Percentiles rank a stretch among this genome's conserved stretches.
Evolutionary conservation across 2,888 invertebrate species (phyloP).

Genomic region (Apodemia duryi): DNA sequence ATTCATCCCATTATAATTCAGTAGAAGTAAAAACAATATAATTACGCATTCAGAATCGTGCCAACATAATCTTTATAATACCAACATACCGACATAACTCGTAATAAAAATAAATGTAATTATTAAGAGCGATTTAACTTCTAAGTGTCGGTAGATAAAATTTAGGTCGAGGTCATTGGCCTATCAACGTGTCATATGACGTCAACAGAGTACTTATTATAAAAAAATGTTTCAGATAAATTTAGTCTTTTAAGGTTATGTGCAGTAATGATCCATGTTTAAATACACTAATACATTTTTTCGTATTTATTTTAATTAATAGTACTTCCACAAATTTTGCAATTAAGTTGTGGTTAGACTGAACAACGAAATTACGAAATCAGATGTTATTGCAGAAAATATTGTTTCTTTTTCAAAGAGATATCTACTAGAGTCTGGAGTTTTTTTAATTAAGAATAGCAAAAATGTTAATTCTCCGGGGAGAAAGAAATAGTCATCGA

Average conservation of each 20-base stretch:
- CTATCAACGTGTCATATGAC: constrained; percentile 26
- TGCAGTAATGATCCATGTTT: too few species aligned
- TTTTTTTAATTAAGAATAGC: too few species aligned
- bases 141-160: constrained; percentile 19
- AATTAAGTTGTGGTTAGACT: too few species aligned
- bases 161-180: constrained; percentile 32
- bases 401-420: too few species aligned
- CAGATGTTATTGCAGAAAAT: too few species aligned
- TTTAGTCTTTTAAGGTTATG: not conserved
- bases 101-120: constrained; percentile 8
- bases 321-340: too few species aligned
- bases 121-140: constrained; percentile 12
- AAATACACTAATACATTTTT: too few species aligned
- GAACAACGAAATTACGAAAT: too few species aligned
- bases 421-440: too few species aligned
- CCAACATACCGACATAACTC: constrained; percentile 10
- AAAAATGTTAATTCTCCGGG: too few species aligned
- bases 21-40: constrained; percentile 11
- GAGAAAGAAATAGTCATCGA: too few species aligned
- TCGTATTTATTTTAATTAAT: too few species aligned
- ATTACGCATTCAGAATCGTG: constrained; percentile 10
- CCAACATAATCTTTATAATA: constrained; percentile 15
- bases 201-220: not conserved
- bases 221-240: not conserved
- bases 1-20: constrained; percentile 7